Conservation (phyloP, 1,140 invertebrate species). For the Chelonus insularis region DNA sequence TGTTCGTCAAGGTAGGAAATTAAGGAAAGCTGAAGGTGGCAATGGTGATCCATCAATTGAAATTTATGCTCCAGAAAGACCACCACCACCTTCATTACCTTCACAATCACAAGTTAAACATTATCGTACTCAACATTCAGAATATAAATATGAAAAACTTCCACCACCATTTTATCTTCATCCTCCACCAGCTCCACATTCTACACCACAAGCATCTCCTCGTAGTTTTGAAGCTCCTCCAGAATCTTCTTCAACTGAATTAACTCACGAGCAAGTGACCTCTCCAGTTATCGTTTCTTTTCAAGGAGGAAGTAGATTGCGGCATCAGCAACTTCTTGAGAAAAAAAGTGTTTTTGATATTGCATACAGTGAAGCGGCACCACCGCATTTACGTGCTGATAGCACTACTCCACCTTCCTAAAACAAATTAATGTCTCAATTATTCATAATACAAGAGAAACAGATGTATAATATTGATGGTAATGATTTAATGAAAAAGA, state of each 20-base stretch:
- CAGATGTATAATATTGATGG: no score
- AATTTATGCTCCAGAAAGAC: constrained; percentile 47
- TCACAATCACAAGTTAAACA: constrained; percentile 57
- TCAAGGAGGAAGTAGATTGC: constrained; percentile 56
- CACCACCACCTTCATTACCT: constrained; percentile 21
- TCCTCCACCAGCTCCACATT: constrained; percentile 68
- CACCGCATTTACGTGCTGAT: constrained; percentile 64
- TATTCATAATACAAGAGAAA: background rate
- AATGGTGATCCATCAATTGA: constrained; percentile 48
- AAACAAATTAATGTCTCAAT: constrained; percentile 24
- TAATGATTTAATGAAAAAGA: no score
- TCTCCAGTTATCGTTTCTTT: constrained; percentile 74
- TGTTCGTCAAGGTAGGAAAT: constrained; percentile 50
- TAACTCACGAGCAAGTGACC: constrained; percentile 65
- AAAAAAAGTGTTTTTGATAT: constrained; percentile 94
- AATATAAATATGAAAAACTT: constrained; percentile 72
- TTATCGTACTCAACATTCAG: constrained; percentile 74
- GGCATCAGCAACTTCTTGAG: constrained; percentile 74
- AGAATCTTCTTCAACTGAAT: constrained; percentile 54
- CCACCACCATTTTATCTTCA: constrained; percentile 67
- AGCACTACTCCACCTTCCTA: constrained; percentile 59
- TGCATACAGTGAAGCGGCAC: constrained; percentile 84
- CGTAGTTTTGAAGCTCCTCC: constrained; percentile 40
- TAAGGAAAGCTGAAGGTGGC: constrained; percentile 46
- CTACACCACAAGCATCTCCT: constrained; percentile 61